Conservation (phyloP, 2,888 invertebrate genomes). For the Tetragnatha montana region DNA sequence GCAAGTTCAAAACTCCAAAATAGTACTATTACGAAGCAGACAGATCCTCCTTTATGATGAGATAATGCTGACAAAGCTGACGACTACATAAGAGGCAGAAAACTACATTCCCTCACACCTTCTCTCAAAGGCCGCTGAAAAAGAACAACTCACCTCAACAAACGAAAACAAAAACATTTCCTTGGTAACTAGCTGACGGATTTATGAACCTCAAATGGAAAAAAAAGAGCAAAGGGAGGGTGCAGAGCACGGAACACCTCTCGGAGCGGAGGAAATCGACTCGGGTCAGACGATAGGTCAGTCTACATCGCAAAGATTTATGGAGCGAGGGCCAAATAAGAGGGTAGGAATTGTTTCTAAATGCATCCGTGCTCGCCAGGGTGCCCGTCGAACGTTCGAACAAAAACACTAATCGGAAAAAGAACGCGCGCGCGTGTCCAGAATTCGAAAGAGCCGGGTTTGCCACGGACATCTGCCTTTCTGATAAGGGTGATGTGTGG, state of each 20-base stretch:
- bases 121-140: not conserved
- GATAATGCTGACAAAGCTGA: not conserved
- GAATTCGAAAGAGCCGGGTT: not conserved
- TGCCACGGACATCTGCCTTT: not conserved
- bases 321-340: constrained; percentile 20
- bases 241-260: not conserved
- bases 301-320: constrained; percentile 45
- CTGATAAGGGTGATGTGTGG: not conserved
- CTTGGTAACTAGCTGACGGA: constrained; percentile 13
- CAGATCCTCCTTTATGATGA: too few species aligned
- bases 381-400: constrained; percentile 1
- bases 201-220: not conserved
- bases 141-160: not conserved
- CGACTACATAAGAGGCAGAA: not conserved
- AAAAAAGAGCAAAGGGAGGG: not conserved
- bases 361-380: constrained; percentile 29
- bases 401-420: not conserved
- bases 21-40: too few species aligned
- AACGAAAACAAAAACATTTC: not conserved
- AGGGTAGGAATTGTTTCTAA: constrained; percentile 58
- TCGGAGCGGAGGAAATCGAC: not conserved
- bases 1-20: too few species aligned
- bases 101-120: not conserved
- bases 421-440: not conserved
- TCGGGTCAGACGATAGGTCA: not conserved